Percentiles rank a stretch among this genome's conserved stretches.
Conservation (phyloP, 53 echinoderm and acorn worm genomes). For the Luidia sarsii region DNA sequence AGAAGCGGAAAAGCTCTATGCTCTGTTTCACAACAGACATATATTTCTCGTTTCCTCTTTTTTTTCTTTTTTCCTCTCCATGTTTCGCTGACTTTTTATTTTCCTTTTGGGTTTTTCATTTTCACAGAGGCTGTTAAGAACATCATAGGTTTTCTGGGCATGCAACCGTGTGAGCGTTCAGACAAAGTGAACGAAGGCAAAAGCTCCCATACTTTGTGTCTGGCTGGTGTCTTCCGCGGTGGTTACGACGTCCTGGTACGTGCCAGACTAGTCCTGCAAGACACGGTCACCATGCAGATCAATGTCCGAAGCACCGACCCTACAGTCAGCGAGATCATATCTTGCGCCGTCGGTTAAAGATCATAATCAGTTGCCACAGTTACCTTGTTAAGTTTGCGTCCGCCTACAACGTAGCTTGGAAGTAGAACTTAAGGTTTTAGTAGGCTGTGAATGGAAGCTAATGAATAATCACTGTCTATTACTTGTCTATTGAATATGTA, state of each 20-base stretch:
- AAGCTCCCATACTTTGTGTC: slow-evolving; percentile 91
- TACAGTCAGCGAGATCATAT: slow-evolving; percentile 86
- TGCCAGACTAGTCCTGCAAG: slow-evolving; percentile 88
- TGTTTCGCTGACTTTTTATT: too few relatives aligned
- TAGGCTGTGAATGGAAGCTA: too few relatives aligned
- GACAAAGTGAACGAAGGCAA: slow-evolving; percentile 88
- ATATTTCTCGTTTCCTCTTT: too few relatives aligned
- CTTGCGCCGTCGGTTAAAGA: slow-evolving; percentile 83
- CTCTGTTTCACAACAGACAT: too few relatives aligned
- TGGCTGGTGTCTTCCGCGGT: slow-evolving; percentile 95
- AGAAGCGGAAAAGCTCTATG: too few relatives aligned
- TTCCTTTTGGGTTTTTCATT: too few relatives aligned
- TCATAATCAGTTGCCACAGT: neutral
- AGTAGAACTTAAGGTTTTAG: too few relatives aligned
- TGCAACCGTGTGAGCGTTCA: slow-evolving; percentile 98
- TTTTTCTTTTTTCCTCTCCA: too few relatives aligned
- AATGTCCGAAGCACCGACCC: slow-evolving; percentile 89
- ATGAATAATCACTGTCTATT: too few relatives aligned
- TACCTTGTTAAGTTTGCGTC: neutral
- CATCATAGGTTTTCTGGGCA: slow-evolving; percentile 89
- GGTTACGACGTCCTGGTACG: slow-evolving; percentile 89
- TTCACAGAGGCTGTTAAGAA: slow-evolving; percentile 89
- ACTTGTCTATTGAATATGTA: too few relatives aligned
- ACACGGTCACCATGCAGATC: slow-evolving; percentile 98
- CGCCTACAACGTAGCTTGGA: too few relatives aligned